Evolutionary conservation across 2,797 vertebrate genomes (phyloP).

Genomic region (Phataginus tetradactyla): DNA sequence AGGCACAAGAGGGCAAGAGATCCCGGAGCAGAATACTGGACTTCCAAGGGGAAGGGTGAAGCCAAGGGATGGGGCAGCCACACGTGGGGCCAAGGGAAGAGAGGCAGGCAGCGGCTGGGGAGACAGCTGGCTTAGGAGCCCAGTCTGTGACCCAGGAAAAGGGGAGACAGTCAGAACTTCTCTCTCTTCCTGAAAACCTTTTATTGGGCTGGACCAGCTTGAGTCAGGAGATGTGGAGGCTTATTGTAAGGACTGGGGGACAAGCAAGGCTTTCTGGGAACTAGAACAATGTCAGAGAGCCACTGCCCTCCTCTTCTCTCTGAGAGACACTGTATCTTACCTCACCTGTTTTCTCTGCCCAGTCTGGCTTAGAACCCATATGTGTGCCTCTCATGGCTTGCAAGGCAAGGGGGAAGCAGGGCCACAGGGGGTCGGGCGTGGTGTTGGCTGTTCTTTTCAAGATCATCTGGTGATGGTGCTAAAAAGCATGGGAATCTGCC

Average conservation of each 20-base stretch:
- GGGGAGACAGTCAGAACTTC: fast-evolving
- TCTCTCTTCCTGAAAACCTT: not conserved
- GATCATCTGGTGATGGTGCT: not conserved
- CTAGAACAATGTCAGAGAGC: not conserved
- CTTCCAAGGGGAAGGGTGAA: not conserved
- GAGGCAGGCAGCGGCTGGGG: too few species aligned
- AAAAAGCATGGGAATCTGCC: not conserved
- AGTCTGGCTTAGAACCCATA: not conserved
- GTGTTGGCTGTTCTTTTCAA: not conserved
- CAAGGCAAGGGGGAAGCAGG: not conserved
- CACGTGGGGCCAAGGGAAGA: not conserved
- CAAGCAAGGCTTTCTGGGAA: not conserved
- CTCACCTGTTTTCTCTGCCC: not conserved
- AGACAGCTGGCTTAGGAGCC: not conserved
- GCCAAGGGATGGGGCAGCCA: not conserved
- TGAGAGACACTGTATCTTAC: not conserved
- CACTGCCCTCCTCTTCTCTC: not conserved
- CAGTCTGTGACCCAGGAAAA: not conserved
- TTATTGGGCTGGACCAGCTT: not conserved
- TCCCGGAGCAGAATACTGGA: not conserved
- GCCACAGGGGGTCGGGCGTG: fast-evolving
- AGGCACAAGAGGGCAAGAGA: not conserved
- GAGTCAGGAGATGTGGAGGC: not conserved
- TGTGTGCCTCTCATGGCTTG: not conserved
- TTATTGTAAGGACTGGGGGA: not conserved